These are phyloP conservation scores for Cyprinodon diabolis DNA, from an alignment of 2,797 vertebrate genomes.

Conservation along the genomic window DNA sequence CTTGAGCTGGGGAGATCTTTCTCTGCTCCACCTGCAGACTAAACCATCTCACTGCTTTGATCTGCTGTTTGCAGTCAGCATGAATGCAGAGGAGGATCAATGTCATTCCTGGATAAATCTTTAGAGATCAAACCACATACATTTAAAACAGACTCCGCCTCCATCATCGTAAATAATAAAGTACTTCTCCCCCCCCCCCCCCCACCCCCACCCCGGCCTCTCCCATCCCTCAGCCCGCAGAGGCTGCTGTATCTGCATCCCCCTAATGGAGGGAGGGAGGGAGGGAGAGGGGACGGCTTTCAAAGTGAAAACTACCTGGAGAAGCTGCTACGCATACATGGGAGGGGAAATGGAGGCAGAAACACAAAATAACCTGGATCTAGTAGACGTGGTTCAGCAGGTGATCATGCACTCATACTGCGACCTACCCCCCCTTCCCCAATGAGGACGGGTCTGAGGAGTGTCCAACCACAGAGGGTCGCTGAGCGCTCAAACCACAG, in stretches of 20 bases:
- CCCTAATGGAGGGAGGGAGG: constrained; percentile 26
- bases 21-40: constrained; percentile 25
- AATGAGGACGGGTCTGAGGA: constrained; percentile 7
- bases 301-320: constrained; percentile 20
- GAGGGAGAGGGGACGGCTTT: constrained; percentile 26
- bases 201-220: constrained; percentile 31
- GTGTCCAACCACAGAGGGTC: constrained; percentile 15
- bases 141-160: constrained; percentile 25
- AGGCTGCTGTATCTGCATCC: constrained; percentile 25
- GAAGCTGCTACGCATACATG: not conserved
- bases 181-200: constrained; percentile 32
- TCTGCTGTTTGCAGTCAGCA: constrained; percentile 32
- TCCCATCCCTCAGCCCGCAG: constrained; percentile 4
- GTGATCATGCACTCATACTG: not conserved
- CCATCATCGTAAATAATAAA: constrained; percentile 46
- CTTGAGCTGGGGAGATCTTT: constrained; percentile 32
- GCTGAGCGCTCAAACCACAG: constrained; percentile 10
- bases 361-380: constrained; percentile 11
- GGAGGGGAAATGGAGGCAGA: constrained; percentile 3
- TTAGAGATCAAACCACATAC: constrained; percentile 12
- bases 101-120: constrained; percentile 29
- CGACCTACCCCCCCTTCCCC: constrained; percentile 9
- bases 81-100: constrained; percentile 17
- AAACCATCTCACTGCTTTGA: constrained; percentile 40
- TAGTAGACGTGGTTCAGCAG: constrained; percentile 18